These are phyloP conservation scores for Lophotis ruficrista DNA, from an alignment of 2,113 vertebrate genomes.

Conservation along the genomic window DNA sequence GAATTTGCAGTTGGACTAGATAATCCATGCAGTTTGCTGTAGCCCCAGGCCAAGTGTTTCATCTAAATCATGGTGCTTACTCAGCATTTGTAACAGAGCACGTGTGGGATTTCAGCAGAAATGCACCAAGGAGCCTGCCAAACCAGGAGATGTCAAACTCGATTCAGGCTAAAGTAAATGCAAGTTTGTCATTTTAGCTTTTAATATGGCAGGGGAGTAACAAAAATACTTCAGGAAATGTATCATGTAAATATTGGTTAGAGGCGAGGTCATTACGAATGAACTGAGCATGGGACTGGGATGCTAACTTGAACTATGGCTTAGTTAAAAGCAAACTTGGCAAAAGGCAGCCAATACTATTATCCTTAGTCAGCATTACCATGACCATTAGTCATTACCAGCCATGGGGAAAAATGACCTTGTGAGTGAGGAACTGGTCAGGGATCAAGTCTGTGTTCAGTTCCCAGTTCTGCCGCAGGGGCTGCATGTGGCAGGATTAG, in stretches of 20 bases:
- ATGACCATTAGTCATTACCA: not conserved
- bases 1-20: slow-evolving; percentile 3
- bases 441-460: not conserved
- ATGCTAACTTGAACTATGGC: not conserved
- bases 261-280: not conserved
- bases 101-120: not conserved
- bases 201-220: not conserved
- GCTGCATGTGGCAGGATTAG: not conserved
- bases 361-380: not conserved
- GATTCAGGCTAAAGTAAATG: not conserved
- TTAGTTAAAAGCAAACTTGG: not conserved
- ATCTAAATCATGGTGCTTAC: not conserved
- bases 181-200: not conserved
- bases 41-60: not conserved
- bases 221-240: not conserved
- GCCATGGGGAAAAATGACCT: not conserved
- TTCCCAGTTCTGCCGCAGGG: not conserved
- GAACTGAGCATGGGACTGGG: not conserved
- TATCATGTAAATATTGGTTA: not conserved
- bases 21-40: slow-evolving; percentile 11
- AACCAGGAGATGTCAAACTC: not conserved
- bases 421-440: not conserved
- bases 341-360: not conserved
- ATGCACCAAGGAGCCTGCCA: not conserved
- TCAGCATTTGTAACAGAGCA: not conserved